phyloP scores from a whole-genome alignment of 2,113 vertebrate species.

The Cyanoramphus novaezelandiae region DNA sequence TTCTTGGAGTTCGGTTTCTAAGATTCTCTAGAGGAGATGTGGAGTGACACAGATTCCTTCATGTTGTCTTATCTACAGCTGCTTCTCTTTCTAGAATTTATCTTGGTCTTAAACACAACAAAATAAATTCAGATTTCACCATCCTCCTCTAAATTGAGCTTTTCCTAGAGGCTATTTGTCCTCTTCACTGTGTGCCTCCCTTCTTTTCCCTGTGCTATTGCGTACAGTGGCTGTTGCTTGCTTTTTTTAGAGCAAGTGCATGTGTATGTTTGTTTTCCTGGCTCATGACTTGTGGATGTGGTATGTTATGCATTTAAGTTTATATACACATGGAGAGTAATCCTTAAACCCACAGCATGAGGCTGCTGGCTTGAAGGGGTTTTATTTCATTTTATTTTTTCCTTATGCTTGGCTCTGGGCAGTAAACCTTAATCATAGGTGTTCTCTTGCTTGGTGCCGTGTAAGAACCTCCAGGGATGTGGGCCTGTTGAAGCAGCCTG shows the following conservation, averaged over 20 bases:
- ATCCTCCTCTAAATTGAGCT: neutral
- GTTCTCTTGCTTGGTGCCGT: neutral
- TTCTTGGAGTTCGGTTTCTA: neutral
- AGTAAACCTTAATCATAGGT: neutral
- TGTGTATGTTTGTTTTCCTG: neutral
- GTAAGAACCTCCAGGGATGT: neutral
- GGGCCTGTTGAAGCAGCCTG: neutral
- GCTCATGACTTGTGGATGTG: neutral
- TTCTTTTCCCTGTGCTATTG: neutral
- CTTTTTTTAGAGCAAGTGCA: neutral
- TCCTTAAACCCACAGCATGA: neutral
- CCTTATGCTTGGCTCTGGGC: neutral
- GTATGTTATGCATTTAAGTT: neutral
- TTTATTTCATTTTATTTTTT: neutral
- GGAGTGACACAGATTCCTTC: neutral
- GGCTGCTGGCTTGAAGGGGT: neutral
- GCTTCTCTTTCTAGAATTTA: neutral
- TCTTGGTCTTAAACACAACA: neutral
- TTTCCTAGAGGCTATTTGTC: neutral
- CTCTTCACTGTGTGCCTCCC: neutral
- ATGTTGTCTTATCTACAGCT: neutral
- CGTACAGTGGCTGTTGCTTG: neutral
- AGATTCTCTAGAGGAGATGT: neutral
- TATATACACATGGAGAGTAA: neutral
- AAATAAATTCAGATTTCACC: neutral